phyloP scores from a whole-genome alignment of 2,113 vertebrate genomes.

The Rousettus leschenaultii region DNA sequence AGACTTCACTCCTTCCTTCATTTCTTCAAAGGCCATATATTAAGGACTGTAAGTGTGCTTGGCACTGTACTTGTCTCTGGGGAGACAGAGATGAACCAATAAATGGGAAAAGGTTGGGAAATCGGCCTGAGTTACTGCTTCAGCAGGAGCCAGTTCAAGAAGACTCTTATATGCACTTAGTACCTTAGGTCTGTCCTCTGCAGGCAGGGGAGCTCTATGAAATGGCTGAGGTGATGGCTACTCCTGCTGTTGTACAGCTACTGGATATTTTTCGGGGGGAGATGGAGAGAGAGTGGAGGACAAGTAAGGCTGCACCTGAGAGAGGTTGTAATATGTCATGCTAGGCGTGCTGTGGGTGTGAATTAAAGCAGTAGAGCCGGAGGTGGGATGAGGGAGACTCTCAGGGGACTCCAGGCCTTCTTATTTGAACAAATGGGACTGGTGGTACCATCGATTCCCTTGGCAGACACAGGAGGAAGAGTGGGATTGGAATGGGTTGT shows the following conservation, averaged over 20 bases:
- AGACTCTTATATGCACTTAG: not conserved
- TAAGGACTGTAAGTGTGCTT: not conserved
- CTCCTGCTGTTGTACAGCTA: not conserved
- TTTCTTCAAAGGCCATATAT: not conserved
- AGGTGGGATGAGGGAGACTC: not conserved
- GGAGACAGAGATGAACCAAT: not conserved
- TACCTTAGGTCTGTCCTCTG: not conserved
- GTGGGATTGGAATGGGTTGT: not conserved
- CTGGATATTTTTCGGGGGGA: not conserved
- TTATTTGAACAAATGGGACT: not conserved
- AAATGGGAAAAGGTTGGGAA: not conserved
- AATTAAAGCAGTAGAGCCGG: not conserved
- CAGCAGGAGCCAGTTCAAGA: not conserved
- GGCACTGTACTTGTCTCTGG: not conserved
- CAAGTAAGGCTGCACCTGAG: not conserved
- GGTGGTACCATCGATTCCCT: too few relatives aligned
- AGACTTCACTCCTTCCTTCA: not conserved
- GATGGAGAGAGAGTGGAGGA: too few relatives aligned
- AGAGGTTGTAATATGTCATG: not conserved
- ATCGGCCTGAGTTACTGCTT: not conserved
- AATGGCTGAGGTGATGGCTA: not conserved
- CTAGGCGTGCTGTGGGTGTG: not conserved
- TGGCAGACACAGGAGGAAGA: not conserved
- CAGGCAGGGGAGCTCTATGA: not conserved
- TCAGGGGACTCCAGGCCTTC: not conserved